Percentiles rank a stretch among this genome's conserved stretches.
These are phyloP conservation scores for Picathartes gymnocephalus DNA, from an alignment of 2,113 vertebrate species.

Conservation along the genomic window DNA sequence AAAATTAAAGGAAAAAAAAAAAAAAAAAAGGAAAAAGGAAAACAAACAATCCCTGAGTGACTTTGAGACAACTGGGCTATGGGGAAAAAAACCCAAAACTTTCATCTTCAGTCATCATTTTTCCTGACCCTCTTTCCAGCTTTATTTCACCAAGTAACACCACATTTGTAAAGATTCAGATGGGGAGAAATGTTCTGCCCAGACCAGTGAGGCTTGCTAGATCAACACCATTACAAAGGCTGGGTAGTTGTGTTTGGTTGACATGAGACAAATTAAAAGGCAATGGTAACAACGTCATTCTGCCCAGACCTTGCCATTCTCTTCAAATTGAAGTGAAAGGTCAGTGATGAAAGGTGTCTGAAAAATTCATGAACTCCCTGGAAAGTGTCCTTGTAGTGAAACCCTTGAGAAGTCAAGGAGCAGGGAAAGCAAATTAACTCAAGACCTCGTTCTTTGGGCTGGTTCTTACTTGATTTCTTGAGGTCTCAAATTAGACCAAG, in stretches of 20 bases:
- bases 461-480: neutral
- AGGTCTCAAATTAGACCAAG: neutral
- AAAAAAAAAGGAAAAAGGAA: neutral
- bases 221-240: neutral
- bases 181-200: neutral
- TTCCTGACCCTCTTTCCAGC: neutral
- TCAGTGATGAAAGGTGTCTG: neutral
- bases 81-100: neutral
- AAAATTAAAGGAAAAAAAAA: no score
- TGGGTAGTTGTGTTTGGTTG: neutral
- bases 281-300: neutral
- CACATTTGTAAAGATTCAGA: neutral
- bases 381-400: neutral
- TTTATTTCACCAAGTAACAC: neutral
- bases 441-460: neutral
- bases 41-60: neutral
- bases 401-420: neutral
- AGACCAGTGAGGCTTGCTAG: neutral
- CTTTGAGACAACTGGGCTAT: neutral
- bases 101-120: neutral
- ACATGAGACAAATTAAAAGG: neutral
- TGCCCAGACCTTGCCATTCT: neutral
- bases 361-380: constrained; percentile 25
- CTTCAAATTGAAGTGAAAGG: constrained; percentile 22
- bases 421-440: neutral